phyloP scores from a whole-genome alignment of 2,113 vertebrate genomes.

The Isurus oxyrinchus region DNA sequence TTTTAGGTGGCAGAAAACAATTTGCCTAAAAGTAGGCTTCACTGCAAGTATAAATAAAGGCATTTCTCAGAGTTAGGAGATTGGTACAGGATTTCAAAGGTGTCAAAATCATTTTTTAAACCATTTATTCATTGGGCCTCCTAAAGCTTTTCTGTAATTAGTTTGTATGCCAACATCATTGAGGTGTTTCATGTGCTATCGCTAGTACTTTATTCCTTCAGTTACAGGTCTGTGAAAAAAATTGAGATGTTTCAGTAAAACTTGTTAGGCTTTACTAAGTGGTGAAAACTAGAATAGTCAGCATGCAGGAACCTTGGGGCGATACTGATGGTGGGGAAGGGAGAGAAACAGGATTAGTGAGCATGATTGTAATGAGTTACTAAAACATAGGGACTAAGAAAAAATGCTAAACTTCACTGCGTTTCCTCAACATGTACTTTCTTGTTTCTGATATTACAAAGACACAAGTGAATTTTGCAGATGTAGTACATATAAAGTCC shows the following conservation, averaged over 20 bases:
- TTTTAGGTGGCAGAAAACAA: not conserved
- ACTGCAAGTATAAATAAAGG: no score
- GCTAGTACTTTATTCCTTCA: not conserved
- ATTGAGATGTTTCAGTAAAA: not conserved
- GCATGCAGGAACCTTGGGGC: not conserved
- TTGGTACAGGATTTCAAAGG: not conserved
- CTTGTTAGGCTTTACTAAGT: not conserved
- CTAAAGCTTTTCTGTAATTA: not conserved
- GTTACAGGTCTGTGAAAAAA: not conserved
- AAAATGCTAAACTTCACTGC: not conserved
- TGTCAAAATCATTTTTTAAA: not conserved
- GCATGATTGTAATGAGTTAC: not conserved
- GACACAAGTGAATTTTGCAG: conserved; percentile 41
- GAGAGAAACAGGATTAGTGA: not conserved
- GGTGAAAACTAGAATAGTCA: not conserved
- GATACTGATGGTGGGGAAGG: not conserved
- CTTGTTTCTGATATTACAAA: not conserved
- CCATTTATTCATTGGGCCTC: not conserved
- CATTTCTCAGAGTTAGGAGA: not conserved
- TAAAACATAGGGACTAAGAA: not conserved
- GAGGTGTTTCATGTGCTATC: not conserved
- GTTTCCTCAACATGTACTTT: not conserved
- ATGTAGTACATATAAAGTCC: conserved; percentile 37
- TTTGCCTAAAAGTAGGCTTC: not conserved
- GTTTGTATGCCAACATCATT: not conserved